Evolutionary conservation across 2,888 invertebrate genomes (phyloP), one percentile per base, ranked within the genome.

Genomic region (Spicauda simplicius): DNA sequence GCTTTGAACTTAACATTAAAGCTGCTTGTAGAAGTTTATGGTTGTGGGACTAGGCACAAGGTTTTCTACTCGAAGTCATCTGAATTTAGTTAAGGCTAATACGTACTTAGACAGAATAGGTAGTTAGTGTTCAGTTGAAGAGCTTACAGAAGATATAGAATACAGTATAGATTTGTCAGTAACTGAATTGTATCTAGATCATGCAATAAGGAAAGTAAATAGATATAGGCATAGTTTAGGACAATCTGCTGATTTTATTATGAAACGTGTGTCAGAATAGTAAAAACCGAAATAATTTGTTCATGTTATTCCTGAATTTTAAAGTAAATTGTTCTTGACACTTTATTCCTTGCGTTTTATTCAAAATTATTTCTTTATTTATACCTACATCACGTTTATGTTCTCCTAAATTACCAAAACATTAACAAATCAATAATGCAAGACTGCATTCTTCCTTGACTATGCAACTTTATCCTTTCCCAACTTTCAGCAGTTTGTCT

Each of bases 41-140:
- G 19, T 58, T 48, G n/a, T 50, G 48, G 50, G 16, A 41, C 48
- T 25, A 25, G 25, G 25, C 25, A 25, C 5, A 48, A 16, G 48
- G n/a, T n/a, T 48, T 48, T n/a, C 48, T 16, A 8, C 16, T 16
- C 0, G 14, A 48, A 14, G 41, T 14, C 16, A 48, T 1, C 16
- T 33, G 1, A 25, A 16, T 16, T 64, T 65, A 65, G 58, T 45
- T 54, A 54, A 58, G 58, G 65, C 30, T 14, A 53, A 14, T 25
- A 25, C 25, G 25, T 59, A 25, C 52, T 41, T 53, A 53, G 50
- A 6, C 59, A 59, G 25, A 12, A 14, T 30, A 52, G 52, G 60
- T 60, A 60, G 60, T 53, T 53, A 12, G 20, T 16, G 16, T n/a
- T n/a, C 10, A 50, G 16, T 18, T 41, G 14, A 50, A 30, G 16